phyloP scores from a whole-genome alignment of 2,888 invertebrate genomes.

The Drosophila subsilvestris region DNA sequence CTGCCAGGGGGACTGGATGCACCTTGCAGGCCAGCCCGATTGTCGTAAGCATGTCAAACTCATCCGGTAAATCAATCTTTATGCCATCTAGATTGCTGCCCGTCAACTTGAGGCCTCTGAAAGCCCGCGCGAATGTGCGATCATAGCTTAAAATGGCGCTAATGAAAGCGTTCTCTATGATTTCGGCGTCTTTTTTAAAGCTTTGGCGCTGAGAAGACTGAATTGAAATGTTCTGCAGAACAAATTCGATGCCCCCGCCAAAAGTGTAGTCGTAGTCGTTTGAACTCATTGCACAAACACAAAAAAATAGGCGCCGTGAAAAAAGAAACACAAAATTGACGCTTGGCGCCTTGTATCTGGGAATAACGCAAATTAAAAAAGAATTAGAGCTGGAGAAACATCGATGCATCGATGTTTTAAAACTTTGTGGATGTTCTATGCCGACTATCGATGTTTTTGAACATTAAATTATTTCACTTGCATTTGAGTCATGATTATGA shows the following conservation, averaged over 20 bases:
- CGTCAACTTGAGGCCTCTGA: constrained; percentile 43
- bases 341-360: no score
- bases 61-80: constrained; percentile 63
- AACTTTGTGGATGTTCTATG: no score
- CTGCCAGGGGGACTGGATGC: constrained; percentile 1
- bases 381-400: no score
- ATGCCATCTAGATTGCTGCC: constrained; percentile 65
- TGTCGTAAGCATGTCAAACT: constrained; percentile 70
- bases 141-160: constrained; percentile 33
- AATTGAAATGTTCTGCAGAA: constrained; percentile 32
- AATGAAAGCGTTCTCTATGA: constrained; percentile 48
- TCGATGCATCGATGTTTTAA: no score
- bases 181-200: constrained; percentile 46
- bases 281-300: background rate
- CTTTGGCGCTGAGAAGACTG: constrained; percentile 7
- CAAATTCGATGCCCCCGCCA: constrained; percentile 43
- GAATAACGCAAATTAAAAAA: background rate
- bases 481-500: no score
- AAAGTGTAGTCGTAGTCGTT: constrained; percentile 12
- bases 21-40: constrained; percentile 41
- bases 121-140: constrained; percentile 33
- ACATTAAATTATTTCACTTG: no score
- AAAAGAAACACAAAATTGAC: no score
- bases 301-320: no score
- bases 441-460: no score